These are phyloP conservation scores for Encarsia formosa DNA, from an alignment of 2,888 invertebrate genomes.

Conservation along the genomic window DNA sequence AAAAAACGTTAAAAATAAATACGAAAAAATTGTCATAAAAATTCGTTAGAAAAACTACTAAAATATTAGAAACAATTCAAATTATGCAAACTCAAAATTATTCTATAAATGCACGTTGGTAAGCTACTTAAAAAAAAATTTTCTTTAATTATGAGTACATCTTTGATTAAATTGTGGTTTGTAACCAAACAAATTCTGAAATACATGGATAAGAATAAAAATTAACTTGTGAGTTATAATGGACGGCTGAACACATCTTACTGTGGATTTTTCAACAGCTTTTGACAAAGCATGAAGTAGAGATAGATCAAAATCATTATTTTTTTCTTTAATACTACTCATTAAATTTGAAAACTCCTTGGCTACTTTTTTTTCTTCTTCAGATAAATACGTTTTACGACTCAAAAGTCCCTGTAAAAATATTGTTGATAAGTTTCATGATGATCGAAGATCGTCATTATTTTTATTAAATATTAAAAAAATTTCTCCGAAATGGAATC, in stretches of 20 bases:
- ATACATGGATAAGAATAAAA: background rate
- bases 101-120: no score
- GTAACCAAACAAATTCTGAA: slow-evolving; percentile 1
- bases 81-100: no score
- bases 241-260: background rate
- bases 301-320: background rate
- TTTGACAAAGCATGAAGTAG: background rate
- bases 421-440: no score
- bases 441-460: background rate
- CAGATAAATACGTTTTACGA: background rate
- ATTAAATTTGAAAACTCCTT: background rate
- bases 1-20: no score
- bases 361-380: background rate
- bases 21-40: no score
- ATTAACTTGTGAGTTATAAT: background rate
- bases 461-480: background rate
- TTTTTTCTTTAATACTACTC: background rate
- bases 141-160: no score
- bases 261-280: background rate
- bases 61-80: no score
- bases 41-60: no score
- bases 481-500: background rate
- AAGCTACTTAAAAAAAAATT: no score
- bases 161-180: no score
- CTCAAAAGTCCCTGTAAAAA: background rate